phyloP scores from a whole-genome alignment of 2,888 invertebrate genomes.

The Epirrhoe tristata region DNA sequence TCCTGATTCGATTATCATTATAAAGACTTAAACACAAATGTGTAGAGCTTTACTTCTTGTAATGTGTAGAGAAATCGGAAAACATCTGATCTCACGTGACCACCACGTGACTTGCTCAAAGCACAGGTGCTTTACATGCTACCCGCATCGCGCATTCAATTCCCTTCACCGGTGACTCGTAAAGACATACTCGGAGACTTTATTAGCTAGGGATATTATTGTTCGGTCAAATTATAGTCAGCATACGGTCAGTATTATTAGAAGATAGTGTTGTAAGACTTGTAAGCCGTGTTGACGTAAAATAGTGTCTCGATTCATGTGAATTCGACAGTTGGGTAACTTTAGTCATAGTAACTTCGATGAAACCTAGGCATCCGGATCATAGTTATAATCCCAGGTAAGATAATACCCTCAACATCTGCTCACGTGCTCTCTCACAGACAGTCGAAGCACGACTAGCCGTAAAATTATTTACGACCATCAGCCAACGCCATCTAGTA shows the following conservation, averaged over 20 bases:
- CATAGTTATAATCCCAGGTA: constrained; percentile 15
- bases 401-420: constrained; percentile 42
- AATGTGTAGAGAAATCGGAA: no score
- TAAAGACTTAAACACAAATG: no score
- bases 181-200: constrained; percentile 62
- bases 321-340: neutral
- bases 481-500: constrained; percentile 71
- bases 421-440: constrained; percentile 47
- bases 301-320: no score
- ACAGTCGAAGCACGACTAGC: constrained; percentile 56
- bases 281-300: no score
- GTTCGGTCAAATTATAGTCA: constrained; percentile 53
- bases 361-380: neutral
- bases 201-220: constrained; percentile 58
- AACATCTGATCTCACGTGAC: neutral
- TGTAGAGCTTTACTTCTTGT: no score
- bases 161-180: constrained; percentile 60
- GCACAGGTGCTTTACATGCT: constrained; percentile 58
- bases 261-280: no score
- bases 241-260: constrained; percentile 1
- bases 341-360: neutral
- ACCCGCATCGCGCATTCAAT: constrained; percentile 70
- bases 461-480: constrained; percentile 73
- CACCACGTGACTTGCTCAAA: neutral
- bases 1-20: no score